A percentile compares a stretch with the other conserved stretches of the same genome.
These are phyloP conservation scores for Euborellia annulipes DNA, from an alignment of 1,140 invertebrate genomes.

Conservation along the genomic window DNA sequence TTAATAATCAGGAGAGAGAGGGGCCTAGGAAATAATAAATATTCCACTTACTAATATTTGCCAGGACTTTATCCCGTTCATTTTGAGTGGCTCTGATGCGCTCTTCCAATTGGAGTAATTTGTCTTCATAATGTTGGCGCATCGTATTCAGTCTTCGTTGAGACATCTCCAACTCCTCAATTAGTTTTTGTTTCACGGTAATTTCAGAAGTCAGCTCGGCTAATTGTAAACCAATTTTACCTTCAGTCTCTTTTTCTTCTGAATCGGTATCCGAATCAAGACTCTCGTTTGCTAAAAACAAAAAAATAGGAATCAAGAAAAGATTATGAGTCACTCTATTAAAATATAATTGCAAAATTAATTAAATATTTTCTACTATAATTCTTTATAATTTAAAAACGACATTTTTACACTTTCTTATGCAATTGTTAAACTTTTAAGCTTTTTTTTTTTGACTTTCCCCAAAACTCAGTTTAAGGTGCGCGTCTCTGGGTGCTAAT, in stretches of 20 bases:
- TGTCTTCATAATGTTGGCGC: slow-evolving; percentile 85
- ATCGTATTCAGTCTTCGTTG: slow-evolving; percentile 69
- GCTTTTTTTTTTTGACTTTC: too few relatives aligned
- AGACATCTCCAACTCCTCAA: slow-evolving; percentile 82
- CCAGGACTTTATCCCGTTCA: slow-evolving; percentile 84
- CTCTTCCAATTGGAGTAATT: slow-evolving; percentile 71
- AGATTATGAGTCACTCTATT: too few relatives aligned
- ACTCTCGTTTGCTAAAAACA: slow-evolving; percentile 29
- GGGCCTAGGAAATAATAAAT: too few relatives aligned
- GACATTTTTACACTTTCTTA: too few relatives aligned
- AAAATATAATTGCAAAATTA: too few relatives aligned
- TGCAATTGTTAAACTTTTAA: too few relatives aligned
- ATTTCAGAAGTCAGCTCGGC: slow-evolving; percentile 79
- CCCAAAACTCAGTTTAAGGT: too few relatives aligned
- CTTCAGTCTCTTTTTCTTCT: slow-evolving; percentile 32
- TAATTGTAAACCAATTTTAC: slow-evolving; percentile 46
- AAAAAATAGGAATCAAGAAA: too few relatives aligned
- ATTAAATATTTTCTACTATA: too few relatives aligned
- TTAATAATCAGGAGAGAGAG: too few relatives aligned
- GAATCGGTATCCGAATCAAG: slow-evolving; percentile 14
- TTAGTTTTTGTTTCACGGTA: slow-evolving; percentile 79
- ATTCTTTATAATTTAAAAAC: too few relatives aligned
- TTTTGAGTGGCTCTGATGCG: slow-evolving; percentile 80
- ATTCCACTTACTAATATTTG: slow-evolving; percentile 34
- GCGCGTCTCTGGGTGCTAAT: too few relatives aligned